Percentiles rank a stretch among this genome's conserved stretches.
Evolutionary conservation across 2,888 invertebrate genomes (phyloP).

Genomic region (Leptinotarsa peninsularis): DNA sequence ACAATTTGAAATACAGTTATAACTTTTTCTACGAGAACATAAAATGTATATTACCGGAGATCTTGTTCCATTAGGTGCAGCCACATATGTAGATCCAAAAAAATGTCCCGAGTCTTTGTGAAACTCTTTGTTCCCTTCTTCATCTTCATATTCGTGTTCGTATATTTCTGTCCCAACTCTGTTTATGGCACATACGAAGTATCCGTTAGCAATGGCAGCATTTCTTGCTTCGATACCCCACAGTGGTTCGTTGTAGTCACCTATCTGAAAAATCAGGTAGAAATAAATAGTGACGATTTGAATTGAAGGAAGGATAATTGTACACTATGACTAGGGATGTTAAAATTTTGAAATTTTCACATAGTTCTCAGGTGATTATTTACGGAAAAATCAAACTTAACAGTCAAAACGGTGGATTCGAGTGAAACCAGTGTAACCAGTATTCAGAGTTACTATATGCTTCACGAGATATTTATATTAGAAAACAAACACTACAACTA

Average conservation of each 20-base stretch:
- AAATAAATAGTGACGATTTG: neutral
- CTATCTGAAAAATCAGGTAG: slow-evolving; percentile 45
- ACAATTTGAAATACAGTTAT: no score
- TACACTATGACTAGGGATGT: no score
- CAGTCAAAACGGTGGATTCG: no score
- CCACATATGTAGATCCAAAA: slow-evolving; percentile 94
- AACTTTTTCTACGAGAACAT: neutral
- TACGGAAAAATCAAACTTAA: no score
- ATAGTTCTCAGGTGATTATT: no score
- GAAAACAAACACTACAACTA: no score
- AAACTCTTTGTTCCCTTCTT: slow-evolving; percentile 76
- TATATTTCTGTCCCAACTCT: slow-evolving; percentile 92
- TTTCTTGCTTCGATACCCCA: slow-evolving; percentile 96
- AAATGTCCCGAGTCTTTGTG: slow-evolving; percentile 89
- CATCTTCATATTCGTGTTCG: slow-evolving; percentile 85
- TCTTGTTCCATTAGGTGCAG: slow-evolving; percentile 92
- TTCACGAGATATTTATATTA: no score
- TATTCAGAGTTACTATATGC: no score
- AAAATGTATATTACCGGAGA: slow-evolving; percentile 75
- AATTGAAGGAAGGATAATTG: no score
- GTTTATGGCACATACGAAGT: slow-evolving; percentile 92
- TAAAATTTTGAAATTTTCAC: no score
- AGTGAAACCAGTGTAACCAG: no score
- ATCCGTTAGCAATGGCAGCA: slow-evolving; percentile 95
- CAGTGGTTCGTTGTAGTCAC: slow-evolving; percentile 85